Conservation (phyloP, 2,888 invertebrate species). For the Coenonympha glycerion region DNA sequence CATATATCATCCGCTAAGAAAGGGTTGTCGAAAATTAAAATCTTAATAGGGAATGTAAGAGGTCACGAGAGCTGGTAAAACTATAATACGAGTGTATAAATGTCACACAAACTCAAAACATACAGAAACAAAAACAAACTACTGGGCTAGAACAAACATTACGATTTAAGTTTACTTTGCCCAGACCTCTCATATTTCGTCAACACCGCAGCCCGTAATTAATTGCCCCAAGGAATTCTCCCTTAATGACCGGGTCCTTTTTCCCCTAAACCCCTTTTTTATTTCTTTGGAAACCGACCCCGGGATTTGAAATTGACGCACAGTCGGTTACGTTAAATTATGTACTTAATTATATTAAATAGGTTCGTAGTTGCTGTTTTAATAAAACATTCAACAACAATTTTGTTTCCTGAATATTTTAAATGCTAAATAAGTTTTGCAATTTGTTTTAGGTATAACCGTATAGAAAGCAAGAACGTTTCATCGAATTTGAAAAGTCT, state of each 20-base stretch:
- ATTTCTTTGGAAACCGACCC: slow-evolving; percentile 6
- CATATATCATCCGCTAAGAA: too few species aligned
- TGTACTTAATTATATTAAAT: not conserved
- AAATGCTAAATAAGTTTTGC: too few species aligned
- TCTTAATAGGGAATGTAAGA: too few species aligned
- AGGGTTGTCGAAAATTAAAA: too few species aligned
- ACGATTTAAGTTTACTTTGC: slow-evolving; percentile 23
- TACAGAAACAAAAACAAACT: not conserved
- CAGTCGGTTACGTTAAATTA: slow-evolving; percentile 2
- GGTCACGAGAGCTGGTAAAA: too few species aligned
- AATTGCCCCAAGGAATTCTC: slow-evolving; percentile 14
- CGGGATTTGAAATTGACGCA: slow-evolving; percentile 4
- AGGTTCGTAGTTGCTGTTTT: too few species aligned
- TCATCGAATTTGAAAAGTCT: too few species aligned
- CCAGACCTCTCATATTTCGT: slow-evolving; percentile 32
- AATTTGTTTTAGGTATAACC: too few species aligned
- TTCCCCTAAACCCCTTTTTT: slow-evolving; percentile 14
- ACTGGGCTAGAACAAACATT: slow-evolving; percentile 15
- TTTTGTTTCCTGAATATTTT: too few species aligned
- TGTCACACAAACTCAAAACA: not conserved
- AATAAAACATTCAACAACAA: too few species aligned
- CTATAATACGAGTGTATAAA: too few species aligned
- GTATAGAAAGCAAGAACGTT: too few species aligned
- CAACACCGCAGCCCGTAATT: slow-evolving; percentile 24
- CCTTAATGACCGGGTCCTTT: slow-evolving; percentile 10